Evolutionary conservation across 2,888 invertebrate genomes (phyloP).

Genomic region (Platynereis dumerilii): DNA sequence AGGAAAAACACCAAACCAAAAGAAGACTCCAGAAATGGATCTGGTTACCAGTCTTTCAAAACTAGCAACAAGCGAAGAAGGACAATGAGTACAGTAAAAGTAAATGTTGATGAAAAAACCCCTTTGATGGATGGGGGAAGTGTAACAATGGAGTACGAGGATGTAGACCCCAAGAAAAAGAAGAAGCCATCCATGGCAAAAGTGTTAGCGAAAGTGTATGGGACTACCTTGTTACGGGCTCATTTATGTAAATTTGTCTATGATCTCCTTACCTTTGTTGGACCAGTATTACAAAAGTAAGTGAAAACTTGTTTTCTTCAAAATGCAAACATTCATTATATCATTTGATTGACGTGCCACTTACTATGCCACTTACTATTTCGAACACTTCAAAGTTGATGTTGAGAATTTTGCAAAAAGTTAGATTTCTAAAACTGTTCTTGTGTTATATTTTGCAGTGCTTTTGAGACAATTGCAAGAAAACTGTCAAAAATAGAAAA

Average conservation of each 20-base stretch:
- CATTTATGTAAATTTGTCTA: slow-evolving; percentile 40
- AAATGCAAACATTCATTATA: no score
- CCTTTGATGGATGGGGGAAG: slow-evolving; percentile 13
- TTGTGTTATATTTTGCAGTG: no score
- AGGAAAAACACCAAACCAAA: no score
- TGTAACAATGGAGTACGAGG: slow-evolving; percentile 18
- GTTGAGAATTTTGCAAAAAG: no score
- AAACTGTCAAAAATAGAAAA: no score
- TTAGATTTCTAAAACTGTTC: no score
- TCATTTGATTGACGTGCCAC: no score
- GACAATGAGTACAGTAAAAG: not conserved
- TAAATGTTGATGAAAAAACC: slow-evolving; percentile 10
- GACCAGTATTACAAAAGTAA: slow-evolving; percentile 41
- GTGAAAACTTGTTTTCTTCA: slow-evolving; percentile 7
- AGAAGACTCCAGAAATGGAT: no score
- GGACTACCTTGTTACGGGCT: slow-evolving; percentile 43
- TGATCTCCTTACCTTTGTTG: slow-evolving; percentile 39
- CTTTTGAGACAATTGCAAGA: no score
- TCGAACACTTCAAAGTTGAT: not conserved
- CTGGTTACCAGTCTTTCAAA: no score
- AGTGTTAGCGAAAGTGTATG: slow-evolving; percentile 47
- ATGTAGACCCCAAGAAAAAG: slow-evolving; percentile 26
- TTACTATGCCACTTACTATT: not conserved
- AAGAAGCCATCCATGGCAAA: slow-evolving; percentile 16
- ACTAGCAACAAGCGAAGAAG: no score